A percentile compares a stretch with the other conserved stretches of the same genome.
Conservation (phyloP, 2,797 vertebrate genomes). For the Acrossocheilus fasciatus region DNA sequence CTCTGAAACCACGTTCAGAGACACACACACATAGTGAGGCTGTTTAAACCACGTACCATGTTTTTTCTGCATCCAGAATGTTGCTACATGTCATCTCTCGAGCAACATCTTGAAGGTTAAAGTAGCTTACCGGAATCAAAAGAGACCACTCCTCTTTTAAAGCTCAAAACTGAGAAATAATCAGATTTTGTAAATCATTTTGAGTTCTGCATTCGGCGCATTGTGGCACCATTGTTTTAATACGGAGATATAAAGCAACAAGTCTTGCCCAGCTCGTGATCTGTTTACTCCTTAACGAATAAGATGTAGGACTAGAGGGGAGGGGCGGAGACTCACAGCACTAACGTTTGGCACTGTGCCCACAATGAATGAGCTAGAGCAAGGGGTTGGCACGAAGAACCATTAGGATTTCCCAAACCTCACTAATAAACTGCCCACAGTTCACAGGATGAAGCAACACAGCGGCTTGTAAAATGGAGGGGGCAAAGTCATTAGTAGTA, state of each 20-base stretch:
- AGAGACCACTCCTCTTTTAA: background rate
- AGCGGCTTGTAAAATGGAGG: constrained; percentile 58
- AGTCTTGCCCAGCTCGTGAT: background rate
- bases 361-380: constrained; percentile 20
- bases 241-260: background rate
- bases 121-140: background rate
- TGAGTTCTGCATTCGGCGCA: background rate
- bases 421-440: constrained; percentile 60
- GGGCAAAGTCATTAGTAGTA: constrained; percentile 56
- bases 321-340: constrained; percentile 24
- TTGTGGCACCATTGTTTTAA: background rate
- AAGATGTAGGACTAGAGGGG: constrained; percentile 38
- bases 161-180: background rate
- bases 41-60: background rate
- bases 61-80: background rate
- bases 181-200: background rate
- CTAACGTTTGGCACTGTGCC: constrained; percentile 29
- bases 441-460: constrained; percentile 56
- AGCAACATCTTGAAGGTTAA: background rate
- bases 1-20: constrained; percentile 15
- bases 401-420: constrained; percentile 55
- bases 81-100: background rate
- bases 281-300: constrained; percentile 52
- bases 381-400: constrained; percentile 50
- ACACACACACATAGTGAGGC: background rate